These are phyloP conservation scores for Hermaeophaga mercurialis DNA, from an alignment of 2,888 invertebrate genomes.

Conservation along the genomic window DNA sequence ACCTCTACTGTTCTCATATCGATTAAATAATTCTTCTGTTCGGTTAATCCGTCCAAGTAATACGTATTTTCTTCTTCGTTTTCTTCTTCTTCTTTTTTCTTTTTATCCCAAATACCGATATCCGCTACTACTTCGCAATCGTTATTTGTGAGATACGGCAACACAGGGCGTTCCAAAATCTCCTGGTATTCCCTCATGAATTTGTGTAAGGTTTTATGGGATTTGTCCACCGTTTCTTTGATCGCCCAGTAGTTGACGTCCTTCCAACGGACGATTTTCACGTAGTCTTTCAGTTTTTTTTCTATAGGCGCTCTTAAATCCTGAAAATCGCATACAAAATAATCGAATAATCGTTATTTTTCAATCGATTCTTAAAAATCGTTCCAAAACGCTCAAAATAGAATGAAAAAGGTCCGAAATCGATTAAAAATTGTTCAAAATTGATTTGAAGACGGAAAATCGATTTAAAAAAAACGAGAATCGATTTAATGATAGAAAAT, in stretches of 20 bases:
- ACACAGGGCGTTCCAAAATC: slow-evolving; percentile 62
- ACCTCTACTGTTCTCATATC: slow-evolving; percentile 43
- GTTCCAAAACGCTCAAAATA: too few species aligned
- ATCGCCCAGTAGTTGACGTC: slow-evolving; percentile 95
- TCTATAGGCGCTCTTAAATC: slow-evolving; percentile 76
- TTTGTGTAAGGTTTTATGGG: slow-evolving; percentile 86
- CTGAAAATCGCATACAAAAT: too few species aligned
- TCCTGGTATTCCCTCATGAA: slow-evolving; percentile 83
- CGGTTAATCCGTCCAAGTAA: slow-evolving; percentile 57
- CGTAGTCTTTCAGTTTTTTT: slow-evolving; percentile 88
- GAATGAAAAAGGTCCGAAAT: too few species aligned
- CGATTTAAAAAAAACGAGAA: too few species aligned
- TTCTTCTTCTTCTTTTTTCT: slow-evolving; percentile 55
- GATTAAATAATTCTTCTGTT: slow-evolving; percentile 49
- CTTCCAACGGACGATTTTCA: slow-evolving; percentile 94
- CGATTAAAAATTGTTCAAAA: too few species aligned
- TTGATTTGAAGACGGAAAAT: too few species aligned
- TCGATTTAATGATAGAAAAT: too few species aligned
- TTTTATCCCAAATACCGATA: slow-evolving; percentile 67
- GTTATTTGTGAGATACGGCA: slow-evolving; percentile 55
- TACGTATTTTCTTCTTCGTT: slow-evolving; percentile 55
- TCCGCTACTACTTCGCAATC: slow-evolving; percentile 46
- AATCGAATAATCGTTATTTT: too few species aligned
- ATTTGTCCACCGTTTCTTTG: slow-evolving; percentile 85
- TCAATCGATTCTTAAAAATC: too few species aligned